A percentile compares a stretch with the other conserved stretches of the same genome.
Conservation (phyloP, 2,797 vertebrate species). For the Arrhamphus sclerolepis region DNA sequence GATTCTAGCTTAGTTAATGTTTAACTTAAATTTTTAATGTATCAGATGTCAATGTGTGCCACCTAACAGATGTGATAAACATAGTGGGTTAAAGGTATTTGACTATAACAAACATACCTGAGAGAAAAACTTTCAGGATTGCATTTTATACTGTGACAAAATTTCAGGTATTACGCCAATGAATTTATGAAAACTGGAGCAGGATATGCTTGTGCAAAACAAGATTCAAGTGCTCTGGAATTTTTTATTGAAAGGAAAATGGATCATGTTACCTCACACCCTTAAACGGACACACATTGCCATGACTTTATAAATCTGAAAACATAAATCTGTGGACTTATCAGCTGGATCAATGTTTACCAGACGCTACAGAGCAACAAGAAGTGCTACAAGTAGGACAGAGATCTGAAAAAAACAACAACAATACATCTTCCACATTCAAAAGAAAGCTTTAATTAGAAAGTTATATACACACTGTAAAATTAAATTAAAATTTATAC, state of each 20-base stretch:
- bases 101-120: not conserved
- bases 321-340: too few relatives aligned
- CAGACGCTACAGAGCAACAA: too few relatives aligned
- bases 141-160: not conserved
- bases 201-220: slow-evolving; percentile 10
- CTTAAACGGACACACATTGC: not conserved
- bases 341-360: too few relatives aligned
- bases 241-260: slow-evolving; percentile 21
- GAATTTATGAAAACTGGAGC: slow-evolving; percentile 8
- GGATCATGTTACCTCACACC: not conserved
- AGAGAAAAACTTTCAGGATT: not conserved
- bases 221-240: slow-evolving; percentile 20
- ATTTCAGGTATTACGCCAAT: not conserved
- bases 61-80: too few relatives aligned
- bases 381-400: too few relatives aligned
- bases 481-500: slow-evolving; percentile 99
- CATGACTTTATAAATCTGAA: not conserved
- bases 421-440: slow-evolving; percentile 70
- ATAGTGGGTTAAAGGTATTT: not conserved
- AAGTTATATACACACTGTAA: slow-evolving; percentile 99
- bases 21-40: slow-evolving; percentile 1
- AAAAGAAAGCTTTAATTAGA: slow-evolving; percentile 91
- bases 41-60: too few relatives aligned
- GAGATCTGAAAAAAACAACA: too few relatives aligned
- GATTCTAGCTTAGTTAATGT: not conserved